Conservation (phyloP, 1,140 invertebrate genomes). For the Aphaenogaster rudis region DNA sequence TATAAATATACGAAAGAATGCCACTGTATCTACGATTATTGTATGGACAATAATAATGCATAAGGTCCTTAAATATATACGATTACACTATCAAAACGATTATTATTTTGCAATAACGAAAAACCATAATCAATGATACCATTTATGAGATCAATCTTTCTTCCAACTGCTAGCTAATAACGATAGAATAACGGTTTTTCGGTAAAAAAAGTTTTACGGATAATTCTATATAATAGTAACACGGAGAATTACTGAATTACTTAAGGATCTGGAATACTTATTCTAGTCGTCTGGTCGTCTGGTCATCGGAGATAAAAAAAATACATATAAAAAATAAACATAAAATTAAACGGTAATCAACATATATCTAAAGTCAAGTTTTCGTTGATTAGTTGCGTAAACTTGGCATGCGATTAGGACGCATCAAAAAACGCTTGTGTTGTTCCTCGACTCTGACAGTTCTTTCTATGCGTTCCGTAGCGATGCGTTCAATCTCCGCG, state of each 20-base stretch:
- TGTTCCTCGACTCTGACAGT: conserved; percentile 81
- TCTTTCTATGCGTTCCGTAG: conserved; percentile 80
- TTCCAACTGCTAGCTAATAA: too few relatives aligned
- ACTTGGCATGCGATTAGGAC: conserved; percentile 41
- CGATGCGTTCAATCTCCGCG: conserved; percentile 81
- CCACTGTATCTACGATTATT: conserved; percentile 81
- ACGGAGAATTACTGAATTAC: background rate
- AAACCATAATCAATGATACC: background rate
- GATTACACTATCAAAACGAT: conserved; percentile 71
- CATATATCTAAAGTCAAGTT: background rate
- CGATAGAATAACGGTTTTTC: too few relatives aligned
- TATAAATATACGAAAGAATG: conserved; percentile 70
- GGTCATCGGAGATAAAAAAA: background rate
- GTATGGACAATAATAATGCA: conserved; percentile 86
- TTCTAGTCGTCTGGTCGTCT: background rate
- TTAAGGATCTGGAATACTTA: background rate
- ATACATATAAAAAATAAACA: background rate
- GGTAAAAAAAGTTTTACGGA: too few relatives aligned
- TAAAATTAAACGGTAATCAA: background rate
- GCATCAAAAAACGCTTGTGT: conserved; percentile 75
- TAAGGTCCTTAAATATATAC: conserved; percentile 84
- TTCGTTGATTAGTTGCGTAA: background rate
- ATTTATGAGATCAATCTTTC: too few relatives aligned
- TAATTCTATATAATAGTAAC: background rate
- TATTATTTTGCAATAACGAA: conserved; percentile 43